A percentile compares a stretch with the other conserved stretches of the same genome.
Conservation (phyloP, 2,113 vertebrate genomes). For the Phylloscopus whistleri region DNA sequence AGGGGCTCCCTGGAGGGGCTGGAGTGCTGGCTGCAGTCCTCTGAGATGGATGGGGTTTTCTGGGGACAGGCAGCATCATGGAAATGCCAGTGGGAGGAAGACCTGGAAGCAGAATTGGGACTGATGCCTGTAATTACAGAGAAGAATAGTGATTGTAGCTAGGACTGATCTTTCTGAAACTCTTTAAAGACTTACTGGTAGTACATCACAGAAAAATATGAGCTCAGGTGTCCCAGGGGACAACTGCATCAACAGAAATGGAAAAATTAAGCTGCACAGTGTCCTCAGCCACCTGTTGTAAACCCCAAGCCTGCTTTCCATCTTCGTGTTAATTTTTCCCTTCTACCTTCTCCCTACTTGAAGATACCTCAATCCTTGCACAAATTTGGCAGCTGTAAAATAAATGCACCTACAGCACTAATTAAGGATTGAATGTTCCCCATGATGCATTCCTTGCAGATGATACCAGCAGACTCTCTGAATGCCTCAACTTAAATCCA, state of each 20-base stretch:
- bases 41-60: neutral
- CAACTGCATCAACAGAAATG: neutral
- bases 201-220: neutral
- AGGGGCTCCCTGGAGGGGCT: neutral
- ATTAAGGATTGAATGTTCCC: neutral
- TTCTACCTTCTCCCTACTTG: neutral
- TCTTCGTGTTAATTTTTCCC: neutral
- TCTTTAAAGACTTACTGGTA: neutral
- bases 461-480: neutral
- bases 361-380: neutral
- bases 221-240: neutral
- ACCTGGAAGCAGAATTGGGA: neutral
- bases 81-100: neutral
- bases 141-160: neutral
- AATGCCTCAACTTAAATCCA: neutral
- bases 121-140: neutral
- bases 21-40: neutral
- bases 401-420: neutral
- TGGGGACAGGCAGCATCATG: neutral
- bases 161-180: neutral
- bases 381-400: neutral
- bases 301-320: neutral
- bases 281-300: neutral
- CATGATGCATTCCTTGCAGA: neutral
- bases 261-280: neutral